phyloP scores from a whole-genome alignment of 2,113 vertebrate species.

The Charina bottae region DNA sequence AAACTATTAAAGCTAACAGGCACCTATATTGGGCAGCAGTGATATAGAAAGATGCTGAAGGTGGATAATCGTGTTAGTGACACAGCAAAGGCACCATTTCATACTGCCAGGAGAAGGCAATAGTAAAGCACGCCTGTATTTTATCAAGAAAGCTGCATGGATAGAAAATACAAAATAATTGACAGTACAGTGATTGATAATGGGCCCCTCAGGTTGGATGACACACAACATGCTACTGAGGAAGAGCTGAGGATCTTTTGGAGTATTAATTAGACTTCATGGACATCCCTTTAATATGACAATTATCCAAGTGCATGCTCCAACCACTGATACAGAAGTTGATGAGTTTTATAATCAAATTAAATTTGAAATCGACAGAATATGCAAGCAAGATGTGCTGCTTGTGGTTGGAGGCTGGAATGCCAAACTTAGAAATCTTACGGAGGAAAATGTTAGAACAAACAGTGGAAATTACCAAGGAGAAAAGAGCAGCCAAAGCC shows the following conservation, averaged over 20 bases:
- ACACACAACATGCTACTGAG: neutral
- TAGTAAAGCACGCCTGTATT: neutral
- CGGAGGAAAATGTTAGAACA: neutral
- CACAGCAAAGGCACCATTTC: too few relatives aligned
- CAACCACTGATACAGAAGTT: neutral
- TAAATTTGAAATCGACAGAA: neutral
- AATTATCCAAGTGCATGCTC: neutral
- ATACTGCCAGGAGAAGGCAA: neutral
- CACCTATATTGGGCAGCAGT: neutral
- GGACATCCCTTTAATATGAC: neutral
- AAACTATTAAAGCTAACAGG: neutral
- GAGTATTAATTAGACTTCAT: neutral
- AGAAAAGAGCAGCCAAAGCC: neutral
- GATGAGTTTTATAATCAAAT: neutral
- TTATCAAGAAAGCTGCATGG: neutral
- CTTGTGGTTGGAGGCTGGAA: neutral
- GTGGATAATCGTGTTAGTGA: too few relatives aligned
- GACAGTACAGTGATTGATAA: neutral
- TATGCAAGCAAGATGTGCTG: neutral
- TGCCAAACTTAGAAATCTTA: neutral
- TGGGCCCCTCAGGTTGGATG: neutral
- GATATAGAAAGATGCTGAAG: neutral
- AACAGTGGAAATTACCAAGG: neutral
- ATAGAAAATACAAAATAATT: neutral
- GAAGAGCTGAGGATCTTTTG: neutral